Percentiles rank a stretch among this genome's conserved stretches.
Conservation (phyloP, 2,888 invertebrate species). For the Doris montereyensis region DNA sequence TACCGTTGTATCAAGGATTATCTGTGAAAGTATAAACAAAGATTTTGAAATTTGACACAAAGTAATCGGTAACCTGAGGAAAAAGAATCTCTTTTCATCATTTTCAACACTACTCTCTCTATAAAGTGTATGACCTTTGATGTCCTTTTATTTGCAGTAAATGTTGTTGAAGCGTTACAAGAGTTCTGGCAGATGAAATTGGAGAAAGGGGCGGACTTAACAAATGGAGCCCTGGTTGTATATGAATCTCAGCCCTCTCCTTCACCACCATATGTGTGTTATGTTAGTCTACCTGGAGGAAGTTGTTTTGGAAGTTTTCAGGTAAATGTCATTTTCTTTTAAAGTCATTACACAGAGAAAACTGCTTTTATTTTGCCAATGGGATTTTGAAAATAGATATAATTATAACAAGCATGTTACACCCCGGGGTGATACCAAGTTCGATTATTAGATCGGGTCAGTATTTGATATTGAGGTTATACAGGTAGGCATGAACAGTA, state of each 20-base stretch:
- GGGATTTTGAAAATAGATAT: too few relatives aligned
- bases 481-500: too few relatives aligned
- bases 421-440: too few relatives aligned
- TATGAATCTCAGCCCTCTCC: slow-evolving; percentile 95
- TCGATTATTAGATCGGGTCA: too few relatives aligned
- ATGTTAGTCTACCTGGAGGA: slow-evolving; percentile 92
- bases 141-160: slow-evolving; percentile 79
- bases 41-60: too few relatives aligned
- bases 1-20: too few relatives aligned
- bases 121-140: background rate
- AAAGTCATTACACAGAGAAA: background rate
- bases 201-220: slow-evolving; percentile 86
- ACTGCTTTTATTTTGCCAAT: background rate
- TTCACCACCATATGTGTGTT: slow-evolving; percentile 93
- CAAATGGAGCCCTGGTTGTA: slow-evolving; percentile 90
- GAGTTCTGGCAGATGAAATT: slow-evolving; percentile 99
- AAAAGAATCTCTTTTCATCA: background rate
- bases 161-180: slow-evolving; percentile 95
- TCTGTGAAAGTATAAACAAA: too few relatives aligned
- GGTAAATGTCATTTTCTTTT: slow-evolving; percentile 75
- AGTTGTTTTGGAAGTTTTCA: slow-evolving; percentile 97
- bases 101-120: background rate
- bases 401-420: too few relatives aligned
- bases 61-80: background rate
- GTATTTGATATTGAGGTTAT: too few relatives aligned